phyloP scores from a whole-genome alignment of 2,113 vertebrate species.

The Emydura subglobosa region DNA sequence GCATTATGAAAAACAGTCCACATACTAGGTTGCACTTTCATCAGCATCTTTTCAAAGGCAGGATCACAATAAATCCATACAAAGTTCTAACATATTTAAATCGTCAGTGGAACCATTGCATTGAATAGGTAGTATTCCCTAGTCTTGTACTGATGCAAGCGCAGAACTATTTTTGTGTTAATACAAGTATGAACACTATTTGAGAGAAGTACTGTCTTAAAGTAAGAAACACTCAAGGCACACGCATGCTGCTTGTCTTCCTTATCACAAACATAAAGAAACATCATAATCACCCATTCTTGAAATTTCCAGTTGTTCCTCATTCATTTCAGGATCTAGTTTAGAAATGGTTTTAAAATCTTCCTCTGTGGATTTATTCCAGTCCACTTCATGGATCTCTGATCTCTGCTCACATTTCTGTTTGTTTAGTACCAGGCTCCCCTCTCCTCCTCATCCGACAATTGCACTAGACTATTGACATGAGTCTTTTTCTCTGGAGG shows the following conservation, averaged over 20 bases:
- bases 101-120: neutral
- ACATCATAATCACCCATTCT: neutral
- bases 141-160: constrained; percentile 1
- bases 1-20: neutral
- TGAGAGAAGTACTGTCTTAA: constrained; percentile 21
- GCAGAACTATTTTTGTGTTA: neutral
- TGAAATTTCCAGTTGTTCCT: neutral
- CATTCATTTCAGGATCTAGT: neutral
- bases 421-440: neutral
- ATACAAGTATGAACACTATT: neutral
- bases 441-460: neutral
- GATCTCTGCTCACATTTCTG: neutral
- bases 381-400: neutral
- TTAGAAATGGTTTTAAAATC: neutral
- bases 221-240: constrained; percentile 6
- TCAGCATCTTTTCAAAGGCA: neutral
- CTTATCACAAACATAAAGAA: neutral
- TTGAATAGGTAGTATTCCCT: constrained; percentile 18
- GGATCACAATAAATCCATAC: neutral
- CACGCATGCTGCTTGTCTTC: neutral
- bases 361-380: neutral
- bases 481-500: neutral
- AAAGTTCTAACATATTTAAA: neutral
- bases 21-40: neutral
- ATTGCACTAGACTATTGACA: neutral